Conservation (phyloP, 2,797 vertebrate species). For the Sebastes itinus region DNA sequence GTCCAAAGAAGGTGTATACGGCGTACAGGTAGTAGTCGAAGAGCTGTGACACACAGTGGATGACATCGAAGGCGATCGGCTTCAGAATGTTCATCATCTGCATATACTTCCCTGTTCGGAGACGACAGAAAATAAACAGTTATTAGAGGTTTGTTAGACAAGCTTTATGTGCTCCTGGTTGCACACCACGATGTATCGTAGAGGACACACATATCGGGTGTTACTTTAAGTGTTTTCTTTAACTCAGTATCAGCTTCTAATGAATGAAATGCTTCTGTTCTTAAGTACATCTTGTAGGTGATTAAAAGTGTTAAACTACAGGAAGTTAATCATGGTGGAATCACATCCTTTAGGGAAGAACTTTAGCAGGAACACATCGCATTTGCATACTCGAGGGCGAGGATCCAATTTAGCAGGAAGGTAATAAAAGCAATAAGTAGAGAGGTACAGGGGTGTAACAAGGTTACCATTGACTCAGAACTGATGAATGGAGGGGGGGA, state of each 20-base stretch:
- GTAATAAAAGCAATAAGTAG: slow-evolving; percentile 58
- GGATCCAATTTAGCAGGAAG: slow-evolving; percentile 57
- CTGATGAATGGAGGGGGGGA: slow-evolving; percentile 36
- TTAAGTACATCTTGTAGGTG: slow-evolving; percentile 3
- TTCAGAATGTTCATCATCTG: slow-evolving; percentile 99
- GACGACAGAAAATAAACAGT: neutral
- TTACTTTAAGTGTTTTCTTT: neutral
- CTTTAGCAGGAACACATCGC: slow-evolving; percentile 7
- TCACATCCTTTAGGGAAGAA: slow-evolving; percentile 21
- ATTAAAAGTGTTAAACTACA: slow-evolving; percentile 17
- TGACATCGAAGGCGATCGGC: slow-evolving; percentile 98
- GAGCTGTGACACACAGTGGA: slow-evolving; percentile 98
- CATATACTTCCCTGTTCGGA: slow-evolving; percentile 93
- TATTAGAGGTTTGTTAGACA: neutral
- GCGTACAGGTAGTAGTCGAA: slow-evolving; percentile 99
- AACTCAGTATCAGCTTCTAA: neutral
- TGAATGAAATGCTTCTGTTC: neutral
- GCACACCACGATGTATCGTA: neutral
- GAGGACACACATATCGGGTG: neutral
- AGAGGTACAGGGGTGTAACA: slow-evolving; percentile 45
- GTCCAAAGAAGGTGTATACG: slow-evolving; percentile 97
- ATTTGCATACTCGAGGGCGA: slow-evolving; percentile 54
- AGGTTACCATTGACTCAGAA: slow-evolving; percentile 62
- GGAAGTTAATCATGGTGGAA: slow-evolving; percentile 33
- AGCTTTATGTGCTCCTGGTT: neutral